Conservation (phyloP, 2,797 vertebrate genomes). For the Pachyuromys duprasi region DNA sequence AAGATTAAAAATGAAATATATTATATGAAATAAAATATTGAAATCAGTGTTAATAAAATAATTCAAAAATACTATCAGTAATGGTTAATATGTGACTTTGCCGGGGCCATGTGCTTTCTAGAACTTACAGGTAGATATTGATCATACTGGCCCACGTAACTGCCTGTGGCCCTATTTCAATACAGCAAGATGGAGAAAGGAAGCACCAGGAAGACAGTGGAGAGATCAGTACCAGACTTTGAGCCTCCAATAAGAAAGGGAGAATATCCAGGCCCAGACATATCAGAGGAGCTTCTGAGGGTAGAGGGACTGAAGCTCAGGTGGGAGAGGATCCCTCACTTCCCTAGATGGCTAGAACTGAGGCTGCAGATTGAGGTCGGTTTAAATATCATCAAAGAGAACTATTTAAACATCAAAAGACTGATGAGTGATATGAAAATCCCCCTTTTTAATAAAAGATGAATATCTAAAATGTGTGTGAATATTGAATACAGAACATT, state of each 20-base stretch:
- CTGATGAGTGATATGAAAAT: slow-evolving; percentile 24
- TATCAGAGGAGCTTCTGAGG: neutral
- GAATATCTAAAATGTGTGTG: neutral
- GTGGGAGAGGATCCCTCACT: neutral
- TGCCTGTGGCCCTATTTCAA: accelerated
- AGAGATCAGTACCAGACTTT: neutral
- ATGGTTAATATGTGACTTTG: slow-evolving; percentile 14
- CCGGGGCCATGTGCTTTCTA: neutral
- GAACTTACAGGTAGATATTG: slow-evolving; percentile 17
- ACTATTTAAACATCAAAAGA: slow-evolving; percentile 2
- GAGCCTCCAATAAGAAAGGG: neutral
- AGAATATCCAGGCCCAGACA: slow-evolving; percentile 14
- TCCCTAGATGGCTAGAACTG: neutral
- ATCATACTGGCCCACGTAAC: neutral
- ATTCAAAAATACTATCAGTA: neutral
- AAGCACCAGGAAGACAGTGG: neutral
- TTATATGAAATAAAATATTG: neutral
- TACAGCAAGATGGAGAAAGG: too few species aligned
- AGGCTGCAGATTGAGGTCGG: neutral
- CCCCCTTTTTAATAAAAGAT: neutral
- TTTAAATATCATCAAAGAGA: slow-evolving; percentile 58
- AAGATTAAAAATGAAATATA: neutral
- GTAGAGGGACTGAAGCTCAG: neutral
- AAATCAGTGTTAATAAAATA: neutral
- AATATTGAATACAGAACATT: neutral